Evolutionary conservation across 2,888 invertebrate genomes (phyloP), one percentile per base, ranked within the genome.

Genomic region (Dolichomitus sp.): DNA sequence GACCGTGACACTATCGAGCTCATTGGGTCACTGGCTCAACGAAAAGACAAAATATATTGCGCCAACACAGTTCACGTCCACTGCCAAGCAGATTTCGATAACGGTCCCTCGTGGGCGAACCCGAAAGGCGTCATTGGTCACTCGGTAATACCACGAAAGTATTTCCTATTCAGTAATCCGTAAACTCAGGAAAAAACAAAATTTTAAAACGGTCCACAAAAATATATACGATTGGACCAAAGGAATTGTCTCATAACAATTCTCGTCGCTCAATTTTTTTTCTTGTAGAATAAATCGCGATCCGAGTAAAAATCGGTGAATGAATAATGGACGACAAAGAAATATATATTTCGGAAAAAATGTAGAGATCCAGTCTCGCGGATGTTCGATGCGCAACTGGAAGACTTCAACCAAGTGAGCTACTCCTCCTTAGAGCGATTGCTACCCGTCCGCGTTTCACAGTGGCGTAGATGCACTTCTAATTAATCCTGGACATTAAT

Each of bases 361-460:
- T 70, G 59, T 37, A n/a, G 65, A 73, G 83, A 88, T 88, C 81
- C 85, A 85, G 72, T 87, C 91, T 87, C 90, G 88, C 90, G 90
- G 91, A 91, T 92, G 93, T 89, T 90, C 92, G 89, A 92, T 90
- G 91, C 89, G 86, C 89, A 88, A 93, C 93, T 93, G 88, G 87
- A 80, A 63, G 69, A 61, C 66, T 27, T 27, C 73, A 70, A 73
- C 80, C 63, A 73, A 80, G 83, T 80, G 80, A 77, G 73, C 80
- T 80, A 54, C 80, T 70, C 80, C 68, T 69, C 61, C 90, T 90
- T 88, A 91, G 91, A 91, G 91, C 92, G 91, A 93, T 93, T 92
- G 89, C 92, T 89, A 81, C 86, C 84, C 82, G 84, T 85, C 87
- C 61, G 50, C 72, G 81, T 65, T 83, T 79, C 83, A 87, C 93